phyloP scores from a whole-genome alignment of 2,113 vertebrate genomes.

The Mirza zaza region DNA sequence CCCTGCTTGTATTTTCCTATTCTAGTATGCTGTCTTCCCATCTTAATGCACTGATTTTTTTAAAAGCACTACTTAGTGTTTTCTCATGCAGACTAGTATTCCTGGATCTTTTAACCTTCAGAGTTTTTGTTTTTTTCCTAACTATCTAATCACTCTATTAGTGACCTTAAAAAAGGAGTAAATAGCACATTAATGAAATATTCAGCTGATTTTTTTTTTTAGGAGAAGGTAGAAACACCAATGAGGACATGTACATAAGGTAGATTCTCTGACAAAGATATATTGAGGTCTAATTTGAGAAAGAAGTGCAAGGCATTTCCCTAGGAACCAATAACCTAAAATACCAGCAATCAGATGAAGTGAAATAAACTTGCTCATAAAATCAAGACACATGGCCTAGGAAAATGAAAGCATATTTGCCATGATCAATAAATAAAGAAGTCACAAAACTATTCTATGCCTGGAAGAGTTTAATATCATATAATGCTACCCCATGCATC shows the following conservation, averaged over 20 bases:
- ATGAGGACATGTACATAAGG: slow-evolving; percentile 43
- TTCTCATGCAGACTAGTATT: background rate
- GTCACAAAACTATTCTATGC: background rate
- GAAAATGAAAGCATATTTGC: slow-evolving; percentile 49
- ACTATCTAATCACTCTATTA: slow-evolving; percentile 3
- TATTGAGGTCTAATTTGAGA: slow-evolving; percentile 2
- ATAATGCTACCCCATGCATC: background rate
- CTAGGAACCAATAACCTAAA: slow-evolving; percentile 43
- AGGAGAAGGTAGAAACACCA: slow-evolving; percentile 6
- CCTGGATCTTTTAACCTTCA: background rate
- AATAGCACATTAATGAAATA: slow-evolving; percentile 40
- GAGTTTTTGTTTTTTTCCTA: slow-evolving; percentile 32
- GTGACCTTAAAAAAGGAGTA: slow-evolving; percentile 10
- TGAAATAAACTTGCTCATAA: slow-evolving; percentile 52
- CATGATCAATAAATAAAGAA: slow-evolving; percentile 31
- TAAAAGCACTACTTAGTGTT: background rate
- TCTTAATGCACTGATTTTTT: background rate
- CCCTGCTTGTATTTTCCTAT: background rate
- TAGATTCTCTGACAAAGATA: slow-evolving; percentile 8
- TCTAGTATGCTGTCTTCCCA: background rate
- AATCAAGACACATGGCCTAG: slow-evolving; percentile 16
- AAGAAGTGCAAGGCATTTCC: slow-evolving; percentile 29
- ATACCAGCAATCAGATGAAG: slow-evolving; percentile 39
- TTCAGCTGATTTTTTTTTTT: slow-evolving; percentile 16
- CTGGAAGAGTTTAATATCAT: background rate